Percentiles rank a stretch among this genome's conserved stretches.
Evolutionary conservation across 2,888 invertebrate genomes (phyloP).

Genomic region (Clivina fossor): DNA sequence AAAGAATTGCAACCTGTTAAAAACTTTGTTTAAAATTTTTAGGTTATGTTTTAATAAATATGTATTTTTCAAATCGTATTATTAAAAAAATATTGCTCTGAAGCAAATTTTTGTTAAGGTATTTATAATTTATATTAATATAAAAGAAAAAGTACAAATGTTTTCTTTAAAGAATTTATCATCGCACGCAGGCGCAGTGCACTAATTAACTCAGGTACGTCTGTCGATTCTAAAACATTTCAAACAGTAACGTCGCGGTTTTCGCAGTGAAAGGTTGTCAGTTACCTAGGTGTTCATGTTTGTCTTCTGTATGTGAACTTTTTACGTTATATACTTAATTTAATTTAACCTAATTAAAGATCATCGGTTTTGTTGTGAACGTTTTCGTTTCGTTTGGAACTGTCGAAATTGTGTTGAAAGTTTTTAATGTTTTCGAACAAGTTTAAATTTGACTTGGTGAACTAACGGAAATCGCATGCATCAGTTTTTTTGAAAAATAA

Average conservation of each 20-base stretch:
- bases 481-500: constrained; percentile 9
- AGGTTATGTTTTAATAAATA: too few relatives aligned
- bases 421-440: constrained; percentile 10
- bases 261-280: constrained; percentile 20
- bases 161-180: too few relatives aligned
- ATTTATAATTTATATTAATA: not conserved
- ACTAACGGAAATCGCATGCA: constrained; percentile 21
- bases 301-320: constrained; percentile 14
- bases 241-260: constrained; percentile 24
- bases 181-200: constrained; percentile 18
- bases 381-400: constrained; percentile 15
- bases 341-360: constrained; percentile 18
- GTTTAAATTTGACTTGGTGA: constrained; percentile 14
- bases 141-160: not conserved
- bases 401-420: constrained; percentile 5
- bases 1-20: too few relatives aligned
- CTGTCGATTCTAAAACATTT: constrained; percentile 16
- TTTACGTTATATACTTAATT: constrained; percentile 17
- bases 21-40: too few relatives aligned
- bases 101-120: not conserved
- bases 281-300: not conserved
- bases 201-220: too few relatives aligned
- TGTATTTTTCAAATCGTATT: too few relatives aligned
- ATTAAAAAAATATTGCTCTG: too few relatives aligned
- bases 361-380: constrained; percentile 6